A percentile compares a stretch with the other conserved stretches of the same genome.
Conservation (phyloP, 2,797 vertebrate species). For the Cryptoblepharus egeriae region DNA sequence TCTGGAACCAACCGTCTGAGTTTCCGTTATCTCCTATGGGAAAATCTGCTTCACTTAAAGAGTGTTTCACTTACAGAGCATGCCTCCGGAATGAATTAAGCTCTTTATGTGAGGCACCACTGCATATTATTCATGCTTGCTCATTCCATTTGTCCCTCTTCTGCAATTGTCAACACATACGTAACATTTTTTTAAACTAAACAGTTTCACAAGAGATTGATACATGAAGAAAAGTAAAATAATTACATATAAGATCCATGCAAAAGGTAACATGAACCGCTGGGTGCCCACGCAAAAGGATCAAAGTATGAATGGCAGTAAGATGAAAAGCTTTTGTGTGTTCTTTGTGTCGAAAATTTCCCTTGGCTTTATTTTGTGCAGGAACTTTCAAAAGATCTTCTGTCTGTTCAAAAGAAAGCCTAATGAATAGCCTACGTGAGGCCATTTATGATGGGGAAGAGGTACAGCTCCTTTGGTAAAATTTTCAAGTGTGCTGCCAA, state of each 20-base stretch:
- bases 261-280: conserved; percentile 38
- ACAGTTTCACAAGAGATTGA: conserved; percentile 1
- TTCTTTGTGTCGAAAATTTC: conserved; percentile 51
- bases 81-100: too few species aligned
- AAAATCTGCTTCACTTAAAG: too few species aligned
- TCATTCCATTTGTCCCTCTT: background rate
- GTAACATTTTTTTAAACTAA: background rate
- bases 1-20: too few species aligned
- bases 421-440: conserved; percentile 42
- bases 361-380: conserved; percentile 39
- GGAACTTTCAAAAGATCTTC: conserved; percentile 33
- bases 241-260: conserved; percentile 16
- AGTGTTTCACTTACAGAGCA: too few species aligned
- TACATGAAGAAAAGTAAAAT: conserved; percentile 3
- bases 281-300: conserved; percentile 33
- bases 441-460: conserved; percentile 18
- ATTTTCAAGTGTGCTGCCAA: conserved; percentile 18
- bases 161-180: background rate
- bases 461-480: conserved; percentile 30
- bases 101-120: too few species aligned
- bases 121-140: background rate
- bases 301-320: conserved; percentile 42
- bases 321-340: conserved; percentile 46
- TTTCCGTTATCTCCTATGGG: too few species aligned
- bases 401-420: conserved; percentile 50